Percentiles rank a stretch among this genome's conserved stretches.
Conservation (phyloP, 2,888 invertebrate genomes). For the Tipula vernalis region DNA sequence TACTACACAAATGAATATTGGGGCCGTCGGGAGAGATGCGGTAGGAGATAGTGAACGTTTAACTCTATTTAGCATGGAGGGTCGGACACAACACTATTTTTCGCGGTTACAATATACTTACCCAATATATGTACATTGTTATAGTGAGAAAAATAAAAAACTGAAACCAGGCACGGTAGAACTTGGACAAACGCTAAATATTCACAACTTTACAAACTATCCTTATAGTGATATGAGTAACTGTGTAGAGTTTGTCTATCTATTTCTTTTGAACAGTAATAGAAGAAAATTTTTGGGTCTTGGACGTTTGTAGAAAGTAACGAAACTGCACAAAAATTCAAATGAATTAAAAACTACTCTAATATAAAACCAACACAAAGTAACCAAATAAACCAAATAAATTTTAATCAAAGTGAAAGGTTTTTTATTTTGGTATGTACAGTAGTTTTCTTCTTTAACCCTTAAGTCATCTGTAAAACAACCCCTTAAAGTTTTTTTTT, state of each 20-base stretch:
- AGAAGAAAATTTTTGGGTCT: background rate
- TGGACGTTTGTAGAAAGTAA: background rate
- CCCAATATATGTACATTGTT: too few relatives aligned
- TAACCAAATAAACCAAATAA: conserved; percentile 1
- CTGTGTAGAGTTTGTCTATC: background rate
- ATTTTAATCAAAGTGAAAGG: conserved; percentile 11
- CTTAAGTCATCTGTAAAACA: background rate
- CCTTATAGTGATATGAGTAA: too few relatives aligned
- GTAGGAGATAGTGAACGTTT: too few relatives aligned
- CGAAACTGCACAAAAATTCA: background rate
- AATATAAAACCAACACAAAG: conserved; percentile 6
- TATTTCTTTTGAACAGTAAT: background rate
- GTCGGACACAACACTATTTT: too few relatives aligned
- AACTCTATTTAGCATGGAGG: too few relatives aligned
- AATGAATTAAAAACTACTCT: background rate
- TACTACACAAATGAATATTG: too few relatives aligned
- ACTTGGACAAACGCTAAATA: too few relatives aligned
- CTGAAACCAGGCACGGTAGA: too few relatives aligned
- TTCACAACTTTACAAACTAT: too few relatives aligned
- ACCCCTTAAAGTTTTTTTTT: background rate
- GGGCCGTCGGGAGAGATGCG: too few relatives aligned
- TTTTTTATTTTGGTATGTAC: background rate
- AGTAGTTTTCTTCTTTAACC: background rate
- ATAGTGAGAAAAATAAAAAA: too few relatives aligned
- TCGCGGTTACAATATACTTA: too few relatives aligned